Conservation (phyloP, 2,113 vertebrate species). For the Alethe diademata region DNA sequence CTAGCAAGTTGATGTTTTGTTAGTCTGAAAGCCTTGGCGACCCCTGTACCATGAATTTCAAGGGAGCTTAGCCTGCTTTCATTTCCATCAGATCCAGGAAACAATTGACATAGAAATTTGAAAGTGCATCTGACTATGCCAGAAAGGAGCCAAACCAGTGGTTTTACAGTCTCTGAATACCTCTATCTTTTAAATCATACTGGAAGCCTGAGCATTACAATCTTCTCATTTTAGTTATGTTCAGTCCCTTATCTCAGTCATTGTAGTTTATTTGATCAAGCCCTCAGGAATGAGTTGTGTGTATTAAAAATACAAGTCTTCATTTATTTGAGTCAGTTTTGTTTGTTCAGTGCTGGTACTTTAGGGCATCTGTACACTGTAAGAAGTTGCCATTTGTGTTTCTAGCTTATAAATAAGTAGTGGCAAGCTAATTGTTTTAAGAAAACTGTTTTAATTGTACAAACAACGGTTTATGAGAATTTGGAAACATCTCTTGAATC, state of each 20-base stretch:
- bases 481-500: not conserved
- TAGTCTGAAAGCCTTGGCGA: not conserved
- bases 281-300: not conserved
- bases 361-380: not conserved
- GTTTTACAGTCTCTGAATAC: not conserved
- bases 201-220: not conserved
- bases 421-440: not conserved
- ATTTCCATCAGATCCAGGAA: not conserved
- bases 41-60: not conserved
- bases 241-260: not conserved
- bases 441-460: not conserved
- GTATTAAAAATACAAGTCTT: not conserved
- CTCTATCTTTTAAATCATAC: not conserved
- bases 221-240: not conserved
- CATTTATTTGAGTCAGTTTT: not conserved
- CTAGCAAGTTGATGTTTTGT: not conserved
- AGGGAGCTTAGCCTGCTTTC: not conserved
- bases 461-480: not conserved
- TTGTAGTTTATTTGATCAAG: not conserved
- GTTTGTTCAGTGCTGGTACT: not conserved
- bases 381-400: not conserved
- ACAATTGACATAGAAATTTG: not conserved
- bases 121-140: not conserved
- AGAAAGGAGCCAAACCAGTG: not conserved
- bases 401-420: conserved; percentile 13